These are phyloP conservation scores for Cherax quadricarinatus DNA, from an alignment of 1,140 invertebrate species.

Conservation along the genomic window DNA sequence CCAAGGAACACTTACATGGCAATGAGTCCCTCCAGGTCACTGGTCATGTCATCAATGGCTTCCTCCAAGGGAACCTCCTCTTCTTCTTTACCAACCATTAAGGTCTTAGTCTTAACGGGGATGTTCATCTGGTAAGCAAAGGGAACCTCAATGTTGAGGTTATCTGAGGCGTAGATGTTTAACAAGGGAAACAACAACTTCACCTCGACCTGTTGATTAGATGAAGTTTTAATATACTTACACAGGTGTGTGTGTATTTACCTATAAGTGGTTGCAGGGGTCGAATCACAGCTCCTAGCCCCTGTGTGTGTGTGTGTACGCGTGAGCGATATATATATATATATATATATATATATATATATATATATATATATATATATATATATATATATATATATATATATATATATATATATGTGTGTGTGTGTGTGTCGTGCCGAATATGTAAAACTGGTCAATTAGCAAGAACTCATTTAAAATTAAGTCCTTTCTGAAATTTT, in stretches of 20 bases:
- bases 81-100: not conserved
- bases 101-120: not conserved
- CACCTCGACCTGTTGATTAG: not conserved
- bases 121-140: not conserved
- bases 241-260: not conserved
- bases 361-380: too few species aligned
- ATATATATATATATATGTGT: too few species aligned
- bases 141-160: slow-evolving; percentile 26
- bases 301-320: too few species aligned
- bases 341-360: too few species aligned
- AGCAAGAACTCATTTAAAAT: too few species aligned
- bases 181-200: not conserved
- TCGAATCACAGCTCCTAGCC: too few species aligned
- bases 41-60: not conserved
- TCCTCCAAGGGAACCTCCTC: not conserved
- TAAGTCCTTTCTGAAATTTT: too few species aligned
- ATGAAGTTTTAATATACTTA: not conserved
- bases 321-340: too few species aligned
- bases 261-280: too few species aligned
- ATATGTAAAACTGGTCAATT: too few species aligned
- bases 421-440: too few species aligned
- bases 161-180: not conserved
- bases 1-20: not conserved
- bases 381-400: too few species aligned
- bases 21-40: not conserved